These are phyloP conservation scores for Platyura marginata DNA, from an alignment of 1,140 invertebrate genomes.

Conservation along the genomic window DNA sequence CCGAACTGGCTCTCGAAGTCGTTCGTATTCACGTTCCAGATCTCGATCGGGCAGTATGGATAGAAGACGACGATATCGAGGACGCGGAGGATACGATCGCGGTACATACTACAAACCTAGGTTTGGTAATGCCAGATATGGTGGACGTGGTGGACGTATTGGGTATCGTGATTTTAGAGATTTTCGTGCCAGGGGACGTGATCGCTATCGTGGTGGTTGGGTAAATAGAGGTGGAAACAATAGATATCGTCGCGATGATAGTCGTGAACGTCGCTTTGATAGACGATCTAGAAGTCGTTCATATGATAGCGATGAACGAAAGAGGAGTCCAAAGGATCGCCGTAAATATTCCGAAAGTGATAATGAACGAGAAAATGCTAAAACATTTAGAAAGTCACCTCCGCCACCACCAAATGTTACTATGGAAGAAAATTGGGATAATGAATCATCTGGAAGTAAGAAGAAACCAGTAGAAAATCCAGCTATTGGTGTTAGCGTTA, in stretches of 20 bases:
- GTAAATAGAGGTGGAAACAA: neutral
- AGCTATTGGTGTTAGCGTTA: too few relatives aligned
- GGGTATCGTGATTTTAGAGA: neutral
- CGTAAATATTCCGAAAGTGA: neutral
- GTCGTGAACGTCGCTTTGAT: conserved; percentile 1
- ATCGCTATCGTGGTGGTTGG: neutral
- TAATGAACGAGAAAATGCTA: too few relatives aligned
- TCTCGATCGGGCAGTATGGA: neutral
- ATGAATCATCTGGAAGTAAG: too few relatives aligned
- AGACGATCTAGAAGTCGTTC: neutral
- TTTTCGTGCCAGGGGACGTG: neutral
- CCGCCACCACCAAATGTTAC: too few relatives aligned
- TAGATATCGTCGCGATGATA: neutral
- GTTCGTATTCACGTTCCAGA: neutral
- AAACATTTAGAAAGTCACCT: too few relatives aligned
- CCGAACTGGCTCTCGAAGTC: neutral
- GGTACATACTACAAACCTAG: neutral
- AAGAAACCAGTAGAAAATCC: too few relatives aligned
- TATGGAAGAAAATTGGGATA: too few relatives aligned
- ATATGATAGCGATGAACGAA: neutral
- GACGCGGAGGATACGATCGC: neutral
- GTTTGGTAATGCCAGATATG: neutral
- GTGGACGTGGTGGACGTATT: neutral
- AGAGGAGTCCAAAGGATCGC: neutral
- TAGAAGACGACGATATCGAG: neutral